Percentiles rank a stretch among this genome's conserved stretches.
phyloP scores from a whole-genome alignment of 2,888 invertebrate genomes.

The Heliconius charithonia region DNA sequence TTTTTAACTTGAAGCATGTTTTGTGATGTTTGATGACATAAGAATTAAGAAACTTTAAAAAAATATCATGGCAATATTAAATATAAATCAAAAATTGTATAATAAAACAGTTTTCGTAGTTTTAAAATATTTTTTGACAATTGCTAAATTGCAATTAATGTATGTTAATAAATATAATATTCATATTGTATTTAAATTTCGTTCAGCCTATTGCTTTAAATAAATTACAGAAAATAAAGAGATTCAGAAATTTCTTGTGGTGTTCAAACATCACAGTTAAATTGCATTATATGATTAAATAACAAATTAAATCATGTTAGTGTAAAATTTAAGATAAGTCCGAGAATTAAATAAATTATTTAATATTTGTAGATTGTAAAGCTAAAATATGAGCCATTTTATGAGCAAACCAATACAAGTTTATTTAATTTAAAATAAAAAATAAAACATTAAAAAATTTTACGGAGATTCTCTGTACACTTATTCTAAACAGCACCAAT shows the following conservation, averaged over 20 bases:
- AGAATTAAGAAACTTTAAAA: neutral
- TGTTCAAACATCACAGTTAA: neutral
- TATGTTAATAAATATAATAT: neutral
- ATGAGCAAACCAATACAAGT: neutral
- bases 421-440: neutral
- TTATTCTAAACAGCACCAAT: slow-evolving; percentile 38
- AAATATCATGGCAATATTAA: neutral
- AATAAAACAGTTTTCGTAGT: no score
- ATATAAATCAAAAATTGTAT: neutral
- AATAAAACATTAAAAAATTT: neutral
- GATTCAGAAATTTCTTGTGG: neutral
- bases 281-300: neutral
- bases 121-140: no score
- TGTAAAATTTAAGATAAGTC: neutral
- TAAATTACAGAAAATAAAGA: neutral
- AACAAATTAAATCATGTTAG: neutral
- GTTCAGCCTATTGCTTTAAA: neutral
- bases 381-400: slow-evolving; percentile 4
- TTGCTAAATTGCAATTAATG: no score
- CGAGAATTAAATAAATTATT: neutral
- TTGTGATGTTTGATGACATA: neutral
- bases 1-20: neutral
- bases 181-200: neutral
- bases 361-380: neutral
- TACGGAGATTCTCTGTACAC: slow-evolving; percentile 30